Conservation (phyloP, 1,140 invertebrate species). For the Mya arenaria region DNA sequence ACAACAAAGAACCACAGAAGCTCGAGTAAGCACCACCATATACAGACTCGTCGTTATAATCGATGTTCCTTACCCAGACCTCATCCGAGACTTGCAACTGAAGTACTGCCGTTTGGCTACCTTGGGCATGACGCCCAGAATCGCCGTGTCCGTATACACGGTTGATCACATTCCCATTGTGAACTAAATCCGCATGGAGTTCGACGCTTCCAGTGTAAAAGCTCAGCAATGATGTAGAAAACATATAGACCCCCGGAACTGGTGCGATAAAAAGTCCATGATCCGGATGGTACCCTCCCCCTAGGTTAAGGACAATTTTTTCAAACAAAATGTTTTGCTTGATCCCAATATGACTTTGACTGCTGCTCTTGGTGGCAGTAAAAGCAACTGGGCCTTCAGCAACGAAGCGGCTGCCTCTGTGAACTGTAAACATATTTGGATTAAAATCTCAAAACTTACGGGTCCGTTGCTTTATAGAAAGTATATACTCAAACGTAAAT, state of each 20-base stretch:
- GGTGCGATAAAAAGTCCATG: constrained; percentile 26
- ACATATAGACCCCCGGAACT: not conserved
- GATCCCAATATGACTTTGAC: not conserved
- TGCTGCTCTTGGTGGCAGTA: not conserved
- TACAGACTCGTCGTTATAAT: not conserved
- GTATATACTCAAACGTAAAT: too few species aligned
- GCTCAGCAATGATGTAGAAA: not conserved
- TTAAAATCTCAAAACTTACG: too few species aligned
- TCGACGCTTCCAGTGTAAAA: not conserved
- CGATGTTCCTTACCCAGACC: not conserved
- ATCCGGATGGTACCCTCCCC: not conserved
- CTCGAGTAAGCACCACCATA: not conserved
- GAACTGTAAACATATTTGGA: too few species aligned
- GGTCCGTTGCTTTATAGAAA: too few species aligned
- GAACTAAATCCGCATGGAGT: not conserved
- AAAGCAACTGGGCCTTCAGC: constrained; percentile 8
- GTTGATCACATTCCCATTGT: not conserved
- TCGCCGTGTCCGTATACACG: not conserved
- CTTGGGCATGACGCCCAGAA: not conserved
- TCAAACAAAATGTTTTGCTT: constrained; percentile 12
- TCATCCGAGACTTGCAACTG: constrained; percentile 6
- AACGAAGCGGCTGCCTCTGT: too few species aligned
- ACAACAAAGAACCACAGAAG: not conserved
- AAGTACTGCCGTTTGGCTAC: not conserved
- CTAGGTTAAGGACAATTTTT: not conserved